These are phyloP conservation scores for Tenthredo mesomela DNA, from an alignment of 2,888 invertebrate genomes.

Conservation along the genomic window DNA sequence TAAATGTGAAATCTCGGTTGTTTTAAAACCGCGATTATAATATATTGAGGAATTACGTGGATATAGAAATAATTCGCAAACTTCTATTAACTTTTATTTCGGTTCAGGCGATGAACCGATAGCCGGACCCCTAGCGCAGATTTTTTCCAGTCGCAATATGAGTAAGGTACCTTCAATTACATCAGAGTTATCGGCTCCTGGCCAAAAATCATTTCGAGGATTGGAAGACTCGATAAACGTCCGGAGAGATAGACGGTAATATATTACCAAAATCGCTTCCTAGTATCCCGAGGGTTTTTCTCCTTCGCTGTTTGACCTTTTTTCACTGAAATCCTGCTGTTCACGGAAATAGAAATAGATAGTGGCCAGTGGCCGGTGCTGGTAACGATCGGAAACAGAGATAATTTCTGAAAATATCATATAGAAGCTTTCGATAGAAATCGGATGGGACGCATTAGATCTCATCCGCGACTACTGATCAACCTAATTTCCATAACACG, in stretches of 20 bases:
- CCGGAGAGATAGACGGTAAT: neutral
- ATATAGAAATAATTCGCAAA: neutral
- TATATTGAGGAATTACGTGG: too few species aligned
- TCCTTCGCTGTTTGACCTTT: constrained; percentile 32
- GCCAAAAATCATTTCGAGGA: constrained; percentile 29
- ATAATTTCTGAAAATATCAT: neutral
- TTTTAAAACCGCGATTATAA: too few species aligned
- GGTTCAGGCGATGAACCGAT: neutral
- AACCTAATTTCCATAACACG: neutral
- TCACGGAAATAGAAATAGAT: constrained; percentile 37
- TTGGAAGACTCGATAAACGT: constrained; percentile 26
- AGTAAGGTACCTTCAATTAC: constrained; percentile 23
- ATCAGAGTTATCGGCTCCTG: constrained; percentile 35
- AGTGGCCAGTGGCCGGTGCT: neutral
- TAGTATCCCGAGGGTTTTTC: neutral
- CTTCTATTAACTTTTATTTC: neutral
- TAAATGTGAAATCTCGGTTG: neutral
- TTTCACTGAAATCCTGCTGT: neutral
- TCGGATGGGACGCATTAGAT: neutral
- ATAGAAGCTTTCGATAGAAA: neutral
- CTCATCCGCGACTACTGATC: neutral
- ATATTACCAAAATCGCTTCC: constrained; percentile 38
- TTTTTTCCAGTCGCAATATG: neutral
- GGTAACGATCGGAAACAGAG: neutral
- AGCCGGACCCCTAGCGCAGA: neutral